These are phyloP conservation scores for Nothoprocta perdicaria DNA, from an alignment of 2,113 vertebrate species.

Conservation along the genomic window DNA sequence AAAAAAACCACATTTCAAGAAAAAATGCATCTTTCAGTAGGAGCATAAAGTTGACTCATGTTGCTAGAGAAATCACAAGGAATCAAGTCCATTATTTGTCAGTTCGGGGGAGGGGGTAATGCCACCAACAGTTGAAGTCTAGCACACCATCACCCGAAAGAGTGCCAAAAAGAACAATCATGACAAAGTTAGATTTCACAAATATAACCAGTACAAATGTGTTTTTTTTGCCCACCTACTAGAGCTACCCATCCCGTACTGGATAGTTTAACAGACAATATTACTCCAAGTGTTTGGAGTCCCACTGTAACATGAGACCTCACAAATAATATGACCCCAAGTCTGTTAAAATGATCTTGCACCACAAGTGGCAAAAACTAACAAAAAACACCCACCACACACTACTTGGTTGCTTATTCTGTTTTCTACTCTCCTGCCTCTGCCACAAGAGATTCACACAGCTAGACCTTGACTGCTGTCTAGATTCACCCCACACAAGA, in stretches of 20 bases:
- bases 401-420: not conserved
- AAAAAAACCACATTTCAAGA: not conserved
- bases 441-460: not conserved
- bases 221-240: not conserved
- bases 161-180: not conserved
- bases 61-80: not conserved
- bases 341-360: not conserved
- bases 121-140: not conserved
- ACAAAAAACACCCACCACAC: too few relatives aligned
- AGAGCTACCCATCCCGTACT: not conserved
- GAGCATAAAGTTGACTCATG: not conserved
- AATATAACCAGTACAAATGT: too few relatives aligned
- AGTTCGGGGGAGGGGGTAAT: not conserved
- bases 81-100: not conserved
- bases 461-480: not conserved
- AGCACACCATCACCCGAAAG: not conserved
- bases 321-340: not conserved
- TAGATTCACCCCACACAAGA: not conserved
- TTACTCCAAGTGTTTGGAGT: not conserved
- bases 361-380: not conserved
- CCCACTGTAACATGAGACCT: not conserved
- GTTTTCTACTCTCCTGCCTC: not conserved
- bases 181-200: not conserved
- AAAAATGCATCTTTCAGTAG: not conserved
- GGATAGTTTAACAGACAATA: not conserved